Evolutionary conservation across 1,140 invertebrate species (phyloP).

Genomic region (Pseudoatta argentina): DNA sequence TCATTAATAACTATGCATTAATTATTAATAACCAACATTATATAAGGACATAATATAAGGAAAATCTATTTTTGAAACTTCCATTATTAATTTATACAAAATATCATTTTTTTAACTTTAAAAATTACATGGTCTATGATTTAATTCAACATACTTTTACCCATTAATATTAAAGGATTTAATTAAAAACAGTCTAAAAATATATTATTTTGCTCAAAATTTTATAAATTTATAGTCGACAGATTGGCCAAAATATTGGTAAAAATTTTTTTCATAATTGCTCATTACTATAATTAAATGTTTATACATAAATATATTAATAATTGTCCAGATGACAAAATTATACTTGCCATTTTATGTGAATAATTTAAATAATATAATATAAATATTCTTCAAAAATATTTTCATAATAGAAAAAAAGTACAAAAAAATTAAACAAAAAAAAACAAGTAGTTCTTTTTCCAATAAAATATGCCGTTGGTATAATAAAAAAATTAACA

Average conservation of each 20-base stretch:
- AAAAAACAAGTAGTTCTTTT: not conserved
- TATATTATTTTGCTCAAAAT: not conserved
- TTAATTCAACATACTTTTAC: not conserved
- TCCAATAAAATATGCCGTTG: not conserved
- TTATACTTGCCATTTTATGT: not conserved
- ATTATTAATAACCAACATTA: not conserved
- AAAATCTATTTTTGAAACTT: constrained; percentile 6
- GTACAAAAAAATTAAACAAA: too few species aligned
- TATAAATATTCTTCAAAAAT: too few species aligned
- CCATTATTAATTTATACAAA: not conserved
- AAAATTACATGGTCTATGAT: not conserved
- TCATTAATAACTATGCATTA: constrained; percentile 22
- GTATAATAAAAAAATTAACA: constrained; percentile 4
- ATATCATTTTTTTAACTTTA: not conserved
- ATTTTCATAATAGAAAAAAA: too few species aligned
- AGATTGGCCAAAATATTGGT: not conserved
- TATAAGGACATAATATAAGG: not conserved
- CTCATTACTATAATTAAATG: not conserved
- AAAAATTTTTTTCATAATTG: not conserved
- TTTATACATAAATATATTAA: not conserved
- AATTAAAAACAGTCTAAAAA: not conserved
- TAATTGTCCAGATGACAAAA: not conserved
- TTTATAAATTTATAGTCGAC: not conserved
- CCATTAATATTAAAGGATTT: not conserved
- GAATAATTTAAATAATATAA: not conserved